Conservation (phyloP, 2,797 vertebrate genomes). For the Alca torda region DNA sequence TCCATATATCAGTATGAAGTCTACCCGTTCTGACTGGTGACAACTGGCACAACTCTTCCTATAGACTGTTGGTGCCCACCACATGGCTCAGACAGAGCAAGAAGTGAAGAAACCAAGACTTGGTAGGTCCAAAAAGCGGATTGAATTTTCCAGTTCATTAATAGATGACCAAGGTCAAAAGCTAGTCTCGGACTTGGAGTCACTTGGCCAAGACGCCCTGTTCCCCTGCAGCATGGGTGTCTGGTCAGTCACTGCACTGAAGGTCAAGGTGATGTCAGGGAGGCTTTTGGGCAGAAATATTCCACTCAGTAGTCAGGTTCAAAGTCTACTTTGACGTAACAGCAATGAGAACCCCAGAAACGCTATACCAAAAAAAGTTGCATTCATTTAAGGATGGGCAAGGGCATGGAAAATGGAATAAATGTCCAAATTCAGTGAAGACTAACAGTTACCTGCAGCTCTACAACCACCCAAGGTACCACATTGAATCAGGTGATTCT, state of each 20-base stretch:
- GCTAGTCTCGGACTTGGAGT: neutral
- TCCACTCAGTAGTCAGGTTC: neutral
- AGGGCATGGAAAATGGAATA: neutral
- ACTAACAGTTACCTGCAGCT: neutral
- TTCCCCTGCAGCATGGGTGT: neutral
- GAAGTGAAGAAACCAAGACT: neutral
- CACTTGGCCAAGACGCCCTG: neutral
- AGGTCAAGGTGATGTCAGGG: neutral
- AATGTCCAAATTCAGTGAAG: neutral
- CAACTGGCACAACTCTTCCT: neutral
- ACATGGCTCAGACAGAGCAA: neutral
- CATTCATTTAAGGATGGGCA: neutral
- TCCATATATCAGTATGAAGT: neutral
- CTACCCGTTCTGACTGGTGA: rapidly evolving
- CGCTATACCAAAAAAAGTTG: neutral
- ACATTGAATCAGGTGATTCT: neutral
- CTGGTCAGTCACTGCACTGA: neutral
- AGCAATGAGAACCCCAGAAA: neutral
- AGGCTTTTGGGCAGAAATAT: neutral
- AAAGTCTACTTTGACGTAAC: neutral
- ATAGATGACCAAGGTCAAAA: neutral
- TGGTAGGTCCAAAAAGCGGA: neutral
- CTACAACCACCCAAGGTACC: neutral
- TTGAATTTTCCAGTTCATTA: neutral
- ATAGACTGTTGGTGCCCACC: neutral